Conservation (phyloP, 1,140 invertebrate species). For the Drosophila bipectinata region DNA sequence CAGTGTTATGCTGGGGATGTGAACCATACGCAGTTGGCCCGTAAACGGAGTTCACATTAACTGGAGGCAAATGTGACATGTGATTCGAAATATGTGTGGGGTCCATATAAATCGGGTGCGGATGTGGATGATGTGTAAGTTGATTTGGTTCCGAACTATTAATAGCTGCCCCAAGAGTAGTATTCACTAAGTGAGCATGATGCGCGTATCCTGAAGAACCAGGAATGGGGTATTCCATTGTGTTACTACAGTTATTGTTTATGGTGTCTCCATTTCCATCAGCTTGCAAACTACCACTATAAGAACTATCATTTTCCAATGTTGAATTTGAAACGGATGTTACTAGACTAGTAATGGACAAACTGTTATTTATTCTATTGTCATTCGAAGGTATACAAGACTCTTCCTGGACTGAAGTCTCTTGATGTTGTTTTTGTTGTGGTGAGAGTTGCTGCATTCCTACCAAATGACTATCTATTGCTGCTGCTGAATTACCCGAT, state of each 20-base stretch:
- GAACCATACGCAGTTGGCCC: constrained; percentile 44
- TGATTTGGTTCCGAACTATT: constrained; percentile 26
- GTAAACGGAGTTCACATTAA: constrained; percentile 68
- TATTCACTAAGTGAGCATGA: constrained; percentile 65
- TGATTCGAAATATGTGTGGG: constrained; percentile 56
- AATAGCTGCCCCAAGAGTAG: constrained; percentile 45
- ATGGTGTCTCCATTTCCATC: constrained; percentile 23
- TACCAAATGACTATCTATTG: constrained; percentile 66
- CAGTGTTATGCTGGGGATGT: constrained; percentile 47
- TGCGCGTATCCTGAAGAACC: constrained; percentile 55
- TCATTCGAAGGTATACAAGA: constrained; percentile 13
- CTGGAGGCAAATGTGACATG: constrained; percentile 56
- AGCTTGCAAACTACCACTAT: constrained; percentile 34
- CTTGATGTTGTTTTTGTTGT: constrained; percentile 35
- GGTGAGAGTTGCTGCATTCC: constrained; percentile 57
- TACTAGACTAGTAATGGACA: constrained; percentile 70
- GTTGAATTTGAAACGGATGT: constrained; percentile 44
- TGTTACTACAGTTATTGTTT: constrained; percentile 20
- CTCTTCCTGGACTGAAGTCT: constrained; percentile 18
- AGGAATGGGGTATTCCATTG: constrained; percentile 43
- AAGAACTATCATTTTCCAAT: constrained; percentile 33
- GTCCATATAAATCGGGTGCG: constrained; percentile 75
- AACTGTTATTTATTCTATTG: constrained; percentile 56
- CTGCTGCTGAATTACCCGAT: constrained; percentile 45
- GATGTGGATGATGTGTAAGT: constrained; percentile 40